phyloP scores from a whole-genome alignment of 2,113 vertebrate genomes.

The Scatophagus argus region DNA sequence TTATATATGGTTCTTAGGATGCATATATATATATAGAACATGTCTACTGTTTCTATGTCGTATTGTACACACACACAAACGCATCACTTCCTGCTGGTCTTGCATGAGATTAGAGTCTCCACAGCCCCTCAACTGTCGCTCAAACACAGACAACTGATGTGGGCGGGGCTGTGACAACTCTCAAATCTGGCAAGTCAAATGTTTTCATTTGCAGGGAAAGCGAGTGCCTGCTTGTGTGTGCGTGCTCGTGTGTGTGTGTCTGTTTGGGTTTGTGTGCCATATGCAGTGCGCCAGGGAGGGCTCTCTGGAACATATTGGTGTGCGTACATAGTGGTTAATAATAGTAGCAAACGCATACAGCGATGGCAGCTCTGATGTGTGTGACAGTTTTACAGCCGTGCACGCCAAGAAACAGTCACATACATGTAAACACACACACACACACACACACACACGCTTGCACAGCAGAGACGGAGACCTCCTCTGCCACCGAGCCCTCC shows the following conservation, averaged over 20 bases:
- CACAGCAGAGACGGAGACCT: constrained; percentile 64
- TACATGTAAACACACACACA: constrained; percentile 39
- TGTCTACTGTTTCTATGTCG: constrained; percentile 49
- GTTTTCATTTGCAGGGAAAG: constrained; percentile 76
- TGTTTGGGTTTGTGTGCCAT: constrained; percentile 76
- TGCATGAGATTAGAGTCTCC: constrained; percentile 67
- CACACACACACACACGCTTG: constrained; percentile 57
- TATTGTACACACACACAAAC: constrained; percentile 47
- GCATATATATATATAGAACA: constrained; percentile 19
- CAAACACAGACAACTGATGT: constrained; percentile 72
- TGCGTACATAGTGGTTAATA: constrained; percentile 83
- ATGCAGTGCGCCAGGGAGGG: constrained; percentile 73
- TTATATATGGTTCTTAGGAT: background rate
- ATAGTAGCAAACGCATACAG: constrained; percentile 83
- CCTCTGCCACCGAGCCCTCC: constrained; percentile 72
- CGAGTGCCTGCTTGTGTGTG: constrained; percentile 11
- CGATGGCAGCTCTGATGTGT: constrained; percentile 80
- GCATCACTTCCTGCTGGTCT: constrained; percentile 64
- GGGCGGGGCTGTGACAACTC: constrained; percentile 72
- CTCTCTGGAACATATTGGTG: constrained; percentile 83
- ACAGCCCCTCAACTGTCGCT: constrained; percentile 68
- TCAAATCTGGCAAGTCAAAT: constrained; percentile 78
- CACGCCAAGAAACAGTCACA: constrained; percentile 72
- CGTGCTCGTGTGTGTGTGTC: constrained; percentile 38
- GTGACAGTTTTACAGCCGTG: constrained; percentile 82